A percentile compares a stretch with the other conserved stretches of the same genome.
Evolutionary conservation across 2,113 vertebrate genomes (phyloP).

Genomic region (Rhipidura dahli): DNA sequence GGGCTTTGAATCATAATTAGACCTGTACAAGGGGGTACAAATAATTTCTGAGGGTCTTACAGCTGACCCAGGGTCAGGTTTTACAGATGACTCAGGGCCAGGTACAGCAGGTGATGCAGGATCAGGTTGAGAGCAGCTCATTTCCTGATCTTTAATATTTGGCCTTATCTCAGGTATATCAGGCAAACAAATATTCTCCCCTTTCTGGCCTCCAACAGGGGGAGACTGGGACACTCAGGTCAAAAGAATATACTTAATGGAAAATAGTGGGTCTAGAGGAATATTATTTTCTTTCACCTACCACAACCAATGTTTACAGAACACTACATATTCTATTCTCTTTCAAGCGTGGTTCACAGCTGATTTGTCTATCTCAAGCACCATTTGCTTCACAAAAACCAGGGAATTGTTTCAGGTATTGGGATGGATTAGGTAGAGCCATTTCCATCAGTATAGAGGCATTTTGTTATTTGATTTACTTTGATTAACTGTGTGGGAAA

Average conservation of each 20-base stretch:
- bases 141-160: no score
- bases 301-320: neutral
- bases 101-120: no score
- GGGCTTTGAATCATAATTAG: no score
- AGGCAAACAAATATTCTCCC: no score
- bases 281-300: neutral
- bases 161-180: no score
- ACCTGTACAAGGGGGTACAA: no score
- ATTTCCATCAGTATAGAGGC: neutral
- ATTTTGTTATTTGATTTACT: neutral
- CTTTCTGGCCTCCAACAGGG: no score
- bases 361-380: neutral
- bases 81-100: no score
- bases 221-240: neutral
- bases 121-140: no score
- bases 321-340: neutral
- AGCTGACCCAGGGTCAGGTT: no score
- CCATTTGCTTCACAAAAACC: neutral
- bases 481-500: neutral
- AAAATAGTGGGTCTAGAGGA: neutral
- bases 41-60: no score
- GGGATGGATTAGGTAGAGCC: neutral
- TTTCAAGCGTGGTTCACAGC: neutral
- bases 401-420: neutral
- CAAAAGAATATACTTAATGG: neutral